Evolutionary conservation across 2,113 vertebrate species (phyloP), one percentile per base, ranked within the genome.

Genomic region (Picathartes gymnocephalus): DNA sequence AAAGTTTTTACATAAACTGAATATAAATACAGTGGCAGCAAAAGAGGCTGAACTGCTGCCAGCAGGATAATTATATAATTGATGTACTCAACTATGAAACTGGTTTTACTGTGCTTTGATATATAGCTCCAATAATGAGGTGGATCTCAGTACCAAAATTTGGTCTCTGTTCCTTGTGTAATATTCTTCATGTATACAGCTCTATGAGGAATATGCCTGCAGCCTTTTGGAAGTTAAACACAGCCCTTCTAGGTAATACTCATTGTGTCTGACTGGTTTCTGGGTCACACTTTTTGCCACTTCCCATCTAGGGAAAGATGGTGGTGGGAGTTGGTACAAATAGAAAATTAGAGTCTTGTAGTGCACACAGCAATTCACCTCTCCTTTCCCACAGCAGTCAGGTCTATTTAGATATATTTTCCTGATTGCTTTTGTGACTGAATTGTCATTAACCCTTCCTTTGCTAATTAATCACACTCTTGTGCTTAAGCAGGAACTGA

Each of bases 11-110:
- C 65, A 83, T 81, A 77, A 93, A 69, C 79, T 20, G 57, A 61
- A 57, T 93, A 50, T 95, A 93, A 93, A 95, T 92, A 74, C 60
- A 47, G 61, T 81, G 54, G 60, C 95, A 95, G 39, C 56, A 61
- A 73, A 83, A 80, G 68, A 92, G 56, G 40, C 84, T 92, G 69
- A 90, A 33, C 58, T 77, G 65, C 87, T 94, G 78, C 81, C 69
- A 80, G 72, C 45, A 81, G 69, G 45, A 45, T 94, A 93, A 88
- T 96, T 94, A 84, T 39, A 15, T 94, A 96, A 96, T 93, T 92
- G 84, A 95, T 81, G 56, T 2, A 5, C 64, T 79, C 56, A 20
- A 95, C 73, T 88, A 6, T 50, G 76, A 50, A 76, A 18, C 39
- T 48, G 23, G 60, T 86, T 94, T 90, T 90, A 84, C 76, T 88